Conservation (phyloP, 2,113 vertebrate species). For the Myiagra hebetior region DNA sequence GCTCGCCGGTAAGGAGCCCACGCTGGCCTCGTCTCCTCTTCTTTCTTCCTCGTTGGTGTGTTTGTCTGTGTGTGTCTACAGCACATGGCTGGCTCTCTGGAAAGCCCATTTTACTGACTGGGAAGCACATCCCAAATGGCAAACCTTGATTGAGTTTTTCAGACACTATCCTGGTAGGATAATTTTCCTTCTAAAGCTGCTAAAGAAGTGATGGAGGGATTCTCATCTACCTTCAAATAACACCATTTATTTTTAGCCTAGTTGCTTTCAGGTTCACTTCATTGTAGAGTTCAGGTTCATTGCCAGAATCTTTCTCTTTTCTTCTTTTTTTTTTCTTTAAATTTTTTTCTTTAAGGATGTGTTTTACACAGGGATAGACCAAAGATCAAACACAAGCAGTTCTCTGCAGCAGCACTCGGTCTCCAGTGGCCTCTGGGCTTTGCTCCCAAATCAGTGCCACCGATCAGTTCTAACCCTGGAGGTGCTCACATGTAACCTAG, state of each 20-base stretch:
- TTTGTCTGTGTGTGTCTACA: background rate
- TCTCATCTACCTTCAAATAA: background rate
- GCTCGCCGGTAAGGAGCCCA: conserved; percentile 85
- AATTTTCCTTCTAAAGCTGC: background rate
- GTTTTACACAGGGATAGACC: background rate
- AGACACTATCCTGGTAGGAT: background rate
- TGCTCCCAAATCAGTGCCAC: background rate
- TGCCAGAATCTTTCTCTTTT: background rate
- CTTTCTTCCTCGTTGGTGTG: background rate
- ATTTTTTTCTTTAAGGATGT: background rate
- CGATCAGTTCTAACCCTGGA: background rate
- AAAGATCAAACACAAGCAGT: background rate
- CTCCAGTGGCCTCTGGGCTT: background rate
- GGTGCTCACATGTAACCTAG: background rate
- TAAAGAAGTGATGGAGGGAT: background rate
- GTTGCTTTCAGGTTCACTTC: conserved; percentile 27
- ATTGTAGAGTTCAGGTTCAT: conserved; percentile 2
- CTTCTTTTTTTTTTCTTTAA: background rate
- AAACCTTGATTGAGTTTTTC: background rate
- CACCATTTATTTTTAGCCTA: background rate
- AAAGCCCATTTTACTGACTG: background rate
- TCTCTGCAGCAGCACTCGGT: background rate
- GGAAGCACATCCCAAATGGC: background rate
- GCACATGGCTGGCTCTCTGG: background rate
- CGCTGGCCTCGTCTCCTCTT: background rate